A percentile compares a stretch with the other conserved stretches of the same genome.
phyloP scores from a whole-genome alignment of 2,888 invertebrate species.

The Acholoe squamosa region DNA sequence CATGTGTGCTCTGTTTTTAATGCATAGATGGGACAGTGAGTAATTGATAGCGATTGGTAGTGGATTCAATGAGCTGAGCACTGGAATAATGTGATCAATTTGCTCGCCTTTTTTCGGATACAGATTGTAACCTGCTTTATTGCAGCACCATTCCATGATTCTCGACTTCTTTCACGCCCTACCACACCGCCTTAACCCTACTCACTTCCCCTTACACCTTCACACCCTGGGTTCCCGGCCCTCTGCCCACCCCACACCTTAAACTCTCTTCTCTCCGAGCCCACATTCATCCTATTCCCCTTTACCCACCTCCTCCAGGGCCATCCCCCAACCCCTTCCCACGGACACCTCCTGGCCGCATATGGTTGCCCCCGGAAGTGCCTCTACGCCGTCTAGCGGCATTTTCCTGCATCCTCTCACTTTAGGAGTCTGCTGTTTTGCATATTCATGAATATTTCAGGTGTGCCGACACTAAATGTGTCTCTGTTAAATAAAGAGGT shows the following conservation, averaged over 20 bases:
- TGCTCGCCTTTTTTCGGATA: too few species aligned
- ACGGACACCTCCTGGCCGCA: not conserved
- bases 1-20: too few species aligned
- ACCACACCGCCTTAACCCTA: not conserved
- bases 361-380: not conserved
- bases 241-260: constrained; percentile 7
- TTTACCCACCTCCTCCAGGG: not conserved
- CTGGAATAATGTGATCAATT: too few species aligned
- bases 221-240: not conserved
- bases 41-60: too few species aligned
- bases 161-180: not conserved
- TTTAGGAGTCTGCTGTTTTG: not conserved
- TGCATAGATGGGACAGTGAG: too few species aligned
- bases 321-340: not conserved
- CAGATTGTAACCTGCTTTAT: too few species aligned
- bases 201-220: not conserved
- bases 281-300: not conserved
- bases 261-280: not conserved
- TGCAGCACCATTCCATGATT: not conserved
- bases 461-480: not conserved
- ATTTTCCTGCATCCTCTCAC: not conserved
- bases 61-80: too few species aligned
- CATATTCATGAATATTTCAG: constrained; percentile 33
- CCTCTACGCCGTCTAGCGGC: not conserved
- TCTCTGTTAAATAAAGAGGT: too few species aligned